Percentiles rank a stretch among this genome's conserved stretches.
Evolutionary conservation across 92 coral and sea anemone genomes (phyloP).

Genomic region (Epizoanthus scotinus): DNA sequence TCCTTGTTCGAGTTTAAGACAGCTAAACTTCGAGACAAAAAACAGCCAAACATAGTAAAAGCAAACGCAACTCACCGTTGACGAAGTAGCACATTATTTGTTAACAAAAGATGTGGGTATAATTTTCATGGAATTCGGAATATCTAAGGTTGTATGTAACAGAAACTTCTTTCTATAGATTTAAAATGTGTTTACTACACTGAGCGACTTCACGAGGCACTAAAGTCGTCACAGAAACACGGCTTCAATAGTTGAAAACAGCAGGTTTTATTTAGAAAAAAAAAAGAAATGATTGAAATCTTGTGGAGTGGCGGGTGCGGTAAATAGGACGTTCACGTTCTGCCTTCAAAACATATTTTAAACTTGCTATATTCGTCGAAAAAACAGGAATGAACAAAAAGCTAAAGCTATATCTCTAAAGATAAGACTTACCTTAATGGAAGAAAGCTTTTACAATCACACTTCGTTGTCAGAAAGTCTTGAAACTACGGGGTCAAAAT

Average conservation of each 20-base stretch:
- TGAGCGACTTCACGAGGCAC: not conserved
- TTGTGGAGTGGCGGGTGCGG: conserved; percentile 7
- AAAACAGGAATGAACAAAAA: not conserved
- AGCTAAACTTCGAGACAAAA: too few species aligned
- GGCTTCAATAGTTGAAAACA: too few species aligned
- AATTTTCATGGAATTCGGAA: not conserved
- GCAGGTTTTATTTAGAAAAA: too few species aligned
- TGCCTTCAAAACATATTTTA: not conserved
- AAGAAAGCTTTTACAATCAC: not conserved
- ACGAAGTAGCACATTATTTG: not conserved
- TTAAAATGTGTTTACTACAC: not conserved
- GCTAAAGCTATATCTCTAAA: not conserved
- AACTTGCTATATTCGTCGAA: not conserved
- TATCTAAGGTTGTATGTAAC: too few species aligned
- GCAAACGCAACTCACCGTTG: not conserved
- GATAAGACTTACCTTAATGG: conserved; percentile 33
- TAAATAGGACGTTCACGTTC: not conserved
- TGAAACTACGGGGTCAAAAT: conserved; percentile 12
- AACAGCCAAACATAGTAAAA: not conserved
- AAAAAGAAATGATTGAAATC: too few species aligned
- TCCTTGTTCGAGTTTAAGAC: not conserved
- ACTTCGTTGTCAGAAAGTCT: conserved; percentile 27
- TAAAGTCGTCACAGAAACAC: too few species aligned
- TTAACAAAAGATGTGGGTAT: not conserved
- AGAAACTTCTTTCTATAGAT: too few species aligned